phyloP scores from a whole-genome alignment of 2,888 invertebrate species.

The Pristionchus entomophagus region DNA sequence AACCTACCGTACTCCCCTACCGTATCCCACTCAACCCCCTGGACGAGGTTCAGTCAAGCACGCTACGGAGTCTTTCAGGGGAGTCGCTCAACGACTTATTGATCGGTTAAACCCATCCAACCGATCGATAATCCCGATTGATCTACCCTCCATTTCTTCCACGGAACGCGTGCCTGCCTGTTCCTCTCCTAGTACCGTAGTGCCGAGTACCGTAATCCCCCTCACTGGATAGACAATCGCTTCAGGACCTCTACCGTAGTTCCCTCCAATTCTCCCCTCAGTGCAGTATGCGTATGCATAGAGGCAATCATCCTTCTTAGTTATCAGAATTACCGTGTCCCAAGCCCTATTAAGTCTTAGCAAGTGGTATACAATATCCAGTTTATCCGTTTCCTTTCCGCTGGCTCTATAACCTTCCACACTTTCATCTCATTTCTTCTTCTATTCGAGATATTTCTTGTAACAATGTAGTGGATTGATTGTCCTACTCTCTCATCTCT shows the following conservation, averaged over 20 bases:
- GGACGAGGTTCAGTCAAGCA: slow-evolving; percentile 45
- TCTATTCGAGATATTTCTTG: not conserved
- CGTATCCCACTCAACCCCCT: not conserved
- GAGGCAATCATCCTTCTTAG: slow-evolving; percentile 11
- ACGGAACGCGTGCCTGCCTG: slow-evolving; percentile 35
- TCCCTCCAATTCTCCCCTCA: not conserved
- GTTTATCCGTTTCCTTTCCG: slow-evolving; percentile 13
- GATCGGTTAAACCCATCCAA: not conserved
- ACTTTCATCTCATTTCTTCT: slow-evolving; percentile 3
- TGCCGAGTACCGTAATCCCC: not conserved
- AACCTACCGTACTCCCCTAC: not conserved
- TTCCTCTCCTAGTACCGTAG: slow-evolving; percentile 41
- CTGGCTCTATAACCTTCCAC: not conserved
- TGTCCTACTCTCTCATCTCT: not conserved
- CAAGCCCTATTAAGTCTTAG: not conserved
- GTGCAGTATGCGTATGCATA: slow-evolving; percentile 34
- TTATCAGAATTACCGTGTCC: not conserved
- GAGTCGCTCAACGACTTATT: slow-evolving; percentile 12
- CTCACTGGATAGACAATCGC: not conserved
- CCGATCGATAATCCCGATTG: slow-evolving; percentile 35
- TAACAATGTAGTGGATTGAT: slow-evolving; percentile 1
- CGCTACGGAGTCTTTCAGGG: slow-evolving; percentile 47
- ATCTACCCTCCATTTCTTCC: slow-evolving; percentile 41
- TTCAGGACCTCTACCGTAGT: slow-evolving; percentile 23
- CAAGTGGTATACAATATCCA: slow-evolving; percentile 26